phyloP scores from a whole-genome alignment of 2,888 invertebrate genomes.

The Andrena minutula region DNA sequence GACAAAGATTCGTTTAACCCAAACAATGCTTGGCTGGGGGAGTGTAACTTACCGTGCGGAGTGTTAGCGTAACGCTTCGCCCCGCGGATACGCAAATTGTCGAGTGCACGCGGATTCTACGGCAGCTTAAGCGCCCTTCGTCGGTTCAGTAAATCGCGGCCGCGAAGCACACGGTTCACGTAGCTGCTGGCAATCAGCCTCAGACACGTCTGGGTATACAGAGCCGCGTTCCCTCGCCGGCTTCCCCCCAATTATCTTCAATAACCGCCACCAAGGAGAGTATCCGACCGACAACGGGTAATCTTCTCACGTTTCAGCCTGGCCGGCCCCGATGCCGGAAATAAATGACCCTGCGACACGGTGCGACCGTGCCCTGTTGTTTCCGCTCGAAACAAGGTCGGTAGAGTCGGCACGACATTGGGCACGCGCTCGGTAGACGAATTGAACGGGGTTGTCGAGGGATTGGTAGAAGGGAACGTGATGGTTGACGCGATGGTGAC shows the following conservation, averaged over 20 bases:
- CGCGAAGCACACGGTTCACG: conserved; percentile 25
- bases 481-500: too few relatives aligned
- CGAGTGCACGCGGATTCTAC: conserved; percentile 12
- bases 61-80: too few relatives aligned
- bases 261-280: conserved; percentile 51
- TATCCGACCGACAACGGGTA: conserved; percentile 60
- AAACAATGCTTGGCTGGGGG: too few relatives aligned
- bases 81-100: conserved; percentile 10
- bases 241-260: conserved; percentile 70
- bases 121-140: conserved; percentile 12
- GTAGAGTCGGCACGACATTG: conserved; percentile 12
- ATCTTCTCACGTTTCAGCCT: conserved; percentile 68
- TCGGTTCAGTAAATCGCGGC: conserved; percentile 30
- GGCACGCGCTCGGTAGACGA: neutral
- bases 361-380: conserved; percentile 65
- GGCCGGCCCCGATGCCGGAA: conserved; percentile 58
- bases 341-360: conserved; percentile 69
- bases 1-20: too few relatives aligned
- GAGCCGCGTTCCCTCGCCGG: conserved; percentile 40
- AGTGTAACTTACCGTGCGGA: too few relatives aligned
- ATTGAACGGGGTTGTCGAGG: too few relatives aligned
- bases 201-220: conserved; percentile 19
- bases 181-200: conserved; percentile 39
- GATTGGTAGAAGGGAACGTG: too few relatives aligned
- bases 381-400: conserved; percentile 50